Percentiles rank a stretch among this genome's conserved stretches.
These are phyloP conservation scores for Monochamus alternatus DNA, from an alignment of 2,888 invertebrate species.

Conservation along the genomic window DNA sequence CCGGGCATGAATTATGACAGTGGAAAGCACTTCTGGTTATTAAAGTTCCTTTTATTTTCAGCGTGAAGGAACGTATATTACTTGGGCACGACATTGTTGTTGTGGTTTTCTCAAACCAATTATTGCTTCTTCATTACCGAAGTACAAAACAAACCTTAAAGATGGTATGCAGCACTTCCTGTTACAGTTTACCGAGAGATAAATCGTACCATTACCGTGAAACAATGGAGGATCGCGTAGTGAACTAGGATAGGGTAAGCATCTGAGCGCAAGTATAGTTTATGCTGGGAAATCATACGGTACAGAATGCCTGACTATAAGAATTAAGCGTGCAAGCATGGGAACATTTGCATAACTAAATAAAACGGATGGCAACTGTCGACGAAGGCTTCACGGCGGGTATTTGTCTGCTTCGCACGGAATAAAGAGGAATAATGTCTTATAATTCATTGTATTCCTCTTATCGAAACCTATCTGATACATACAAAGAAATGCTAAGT, in stretches of 20 bases:
- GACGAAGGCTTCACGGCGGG: conserved; percentile 26
- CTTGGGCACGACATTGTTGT: conserved; percentile 14
- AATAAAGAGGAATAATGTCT: conserved; percentile 33
- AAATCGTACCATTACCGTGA: conserved; percentile 37
- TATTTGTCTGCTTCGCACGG: conserved; percentile 36
- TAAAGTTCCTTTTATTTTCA: conserved; percentile 5
- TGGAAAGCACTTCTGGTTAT: conserved; percentile 19
- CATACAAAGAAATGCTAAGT: background rate
- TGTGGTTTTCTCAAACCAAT: conserved; percentile 36
- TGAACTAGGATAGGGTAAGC: conserved; percentile 20
- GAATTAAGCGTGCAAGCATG: conserved; percentile 52
- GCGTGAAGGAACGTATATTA: conserved; percentile 10
- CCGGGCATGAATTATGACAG: background rate
- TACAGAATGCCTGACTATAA: conserved; percentile 46
- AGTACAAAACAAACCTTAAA: conserved; percentile 35
- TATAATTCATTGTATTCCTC: background rate
- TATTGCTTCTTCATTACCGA: conserved; percentile 36
- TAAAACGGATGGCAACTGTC: conserved; percentile 25
- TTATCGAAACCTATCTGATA: background rate
- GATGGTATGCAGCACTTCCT: conserved; percentile 37
- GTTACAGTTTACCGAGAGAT: conserved; percentile 34
- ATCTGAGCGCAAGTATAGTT: conserved; percentile 35
- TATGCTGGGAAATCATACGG: conserved; percentile 36
- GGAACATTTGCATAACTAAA: conserved; percentile 47
- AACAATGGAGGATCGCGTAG: conserved; percentile 36